Conservation (phyloP, 2,888 invertebrate species). For the Tetranychus truncatus region DNA sequence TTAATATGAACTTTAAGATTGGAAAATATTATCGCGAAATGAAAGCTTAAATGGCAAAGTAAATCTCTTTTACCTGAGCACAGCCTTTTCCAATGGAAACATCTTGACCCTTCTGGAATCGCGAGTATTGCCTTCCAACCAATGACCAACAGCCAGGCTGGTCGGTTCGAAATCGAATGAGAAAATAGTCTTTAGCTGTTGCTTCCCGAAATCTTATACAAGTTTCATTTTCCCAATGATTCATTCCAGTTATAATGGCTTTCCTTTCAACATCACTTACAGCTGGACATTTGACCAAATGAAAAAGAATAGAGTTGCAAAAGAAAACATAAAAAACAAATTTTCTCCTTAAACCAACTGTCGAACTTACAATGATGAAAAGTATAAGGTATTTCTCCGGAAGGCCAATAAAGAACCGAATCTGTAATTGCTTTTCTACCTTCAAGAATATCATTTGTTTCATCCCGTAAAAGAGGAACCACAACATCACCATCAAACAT, state of each 20-base stretch:
- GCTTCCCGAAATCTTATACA: slow-evolving; percentile 27
- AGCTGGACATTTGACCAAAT: not conserved
- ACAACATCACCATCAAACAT: slow-evolving; percentile 24
- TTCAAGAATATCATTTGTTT: not conserved
- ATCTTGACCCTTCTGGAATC: slow-evolving; percentile 21
- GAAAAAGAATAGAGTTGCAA: not conserved
- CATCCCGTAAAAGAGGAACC: not conserved
- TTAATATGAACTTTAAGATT: not conserved
- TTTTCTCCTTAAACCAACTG: not conserved
- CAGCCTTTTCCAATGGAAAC: slow-evolving; percentile 23
- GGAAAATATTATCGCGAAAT: not conserved
- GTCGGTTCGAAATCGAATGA: slow-evolving; percentile 12
- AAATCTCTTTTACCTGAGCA: slow-evolving; percentile 19
- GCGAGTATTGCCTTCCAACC: slow-evolving; percentile 20
- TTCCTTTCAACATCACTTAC: not conserved
- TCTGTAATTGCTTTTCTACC: slow-evolving; percentile 15
- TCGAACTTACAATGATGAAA: slow-evolving; percentile 14
- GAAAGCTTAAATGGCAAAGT: not conserved
- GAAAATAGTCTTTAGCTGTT: not conserved
- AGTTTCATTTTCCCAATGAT: slow-evolving; percentile 29
- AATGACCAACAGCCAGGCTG: slow-evolving; percentile 21
- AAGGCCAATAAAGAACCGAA: slow-evolving; percentile 12
- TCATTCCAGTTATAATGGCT: slow-evolving; percentile 24
- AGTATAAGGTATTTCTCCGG: slow-evolving; percentile 8
- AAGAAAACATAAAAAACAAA: not conserved